These are phyloP conservation scores for Mimachlamys varia DNA, from an alignment of 2,888 invertebrate genomes.

Conservation along the genomic window DNA sequence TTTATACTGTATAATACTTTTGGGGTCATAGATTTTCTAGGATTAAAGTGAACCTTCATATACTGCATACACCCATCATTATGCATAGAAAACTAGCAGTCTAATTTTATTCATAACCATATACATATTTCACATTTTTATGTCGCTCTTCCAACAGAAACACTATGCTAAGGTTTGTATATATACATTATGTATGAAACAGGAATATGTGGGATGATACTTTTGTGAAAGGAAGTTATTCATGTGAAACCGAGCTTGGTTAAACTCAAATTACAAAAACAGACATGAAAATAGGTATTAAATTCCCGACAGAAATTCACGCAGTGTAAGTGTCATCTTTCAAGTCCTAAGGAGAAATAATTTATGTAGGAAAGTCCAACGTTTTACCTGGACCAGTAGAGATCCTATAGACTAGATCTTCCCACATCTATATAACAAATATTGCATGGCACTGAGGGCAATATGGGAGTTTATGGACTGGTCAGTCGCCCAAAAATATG, in stretches of 20 bases:
- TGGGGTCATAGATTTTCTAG: too few relatives aligned
- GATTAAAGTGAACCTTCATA: not conserved
- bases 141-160: conserved; percentile 6
- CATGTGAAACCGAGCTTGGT: conserved; percentile 10
- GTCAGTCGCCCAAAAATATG: too few relatives aligned
- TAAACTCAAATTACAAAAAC: conserved; percentile 31
- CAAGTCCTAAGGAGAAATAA: not conserved
- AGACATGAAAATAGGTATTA: not conserved
- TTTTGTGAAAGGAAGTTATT: not conserved
- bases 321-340: not conserved
- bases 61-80: not conserved
- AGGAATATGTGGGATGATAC: not conserved
- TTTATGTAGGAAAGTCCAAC: not conserved
- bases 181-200: conserved; percentile 14
- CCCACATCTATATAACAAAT: too few relatives aligned
- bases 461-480: too few relatives aligned
- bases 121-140: conserved; percentile 14
- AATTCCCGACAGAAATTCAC: not conserved
- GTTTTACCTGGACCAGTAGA: not conserved
- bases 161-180: not conserved
- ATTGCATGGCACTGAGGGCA: too few relatives aligned
- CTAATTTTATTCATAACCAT: conserved; percentile 2
- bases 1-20: too few relatives aligned
- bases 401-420: too few relatives aligned
- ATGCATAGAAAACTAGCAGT: not conserved